Evolutionary conservation across 2,797 vertebrate genomes (phyloP).

Genomic region (Enteromius fasciolatus): DNA sequence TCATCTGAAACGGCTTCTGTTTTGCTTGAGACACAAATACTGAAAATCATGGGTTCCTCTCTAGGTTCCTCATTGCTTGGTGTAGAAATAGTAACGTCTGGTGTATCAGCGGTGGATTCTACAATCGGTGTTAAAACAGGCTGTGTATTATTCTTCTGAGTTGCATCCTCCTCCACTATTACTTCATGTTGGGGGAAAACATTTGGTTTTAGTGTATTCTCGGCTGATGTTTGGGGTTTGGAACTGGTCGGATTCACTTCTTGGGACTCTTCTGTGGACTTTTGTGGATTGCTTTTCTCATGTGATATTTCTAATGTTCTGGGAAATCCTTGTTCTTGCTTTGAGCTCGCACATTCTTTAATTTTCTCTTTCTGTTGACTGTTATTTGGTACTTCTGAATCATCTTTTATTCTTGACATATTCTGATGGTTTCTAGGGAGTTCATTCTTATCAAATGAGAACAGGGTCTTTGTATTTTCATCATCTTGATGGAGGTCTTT

Average conservation of each 20-base stretch:
- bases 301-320: neutral
- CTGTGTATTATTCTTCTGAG: slow-evolving; percentile 19
- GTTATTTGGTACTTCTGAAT: slow-evolving; percentile 8
- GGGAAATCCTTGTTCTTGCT: slow-evolving; percentile 8
- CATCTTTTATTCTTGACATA: neutral
- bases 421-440: neutral
- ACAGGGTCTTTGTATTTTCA: slow-evolving; percentile 11
- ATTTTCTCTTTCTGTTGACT: slow-evolving; percentile 16
- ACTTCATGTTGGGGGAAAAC: neutral
- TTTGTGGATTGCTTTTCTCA: slow-evolving; percentile 8
- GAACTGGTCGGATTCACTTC: neutral
- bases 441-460: slow-evolving; percentile 19
- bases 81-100: slow-evolving; percentile 29
- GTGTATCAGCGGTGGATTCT: slow-evolving; percentile 14
- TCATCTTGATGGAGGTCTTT: slow-evolving; percentile 21
- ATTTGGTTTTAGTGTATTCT: slow-evolving; percentile 5
- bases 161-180: neutral
- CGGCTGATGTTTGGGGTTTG: neutral
- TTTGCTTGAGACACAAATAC: slow-evolving; percentile 50
- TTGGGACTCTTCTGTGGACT: neutral
- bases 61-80: slow-evolving; percentile 40
- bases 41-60: slow-evolving; percentile 45
- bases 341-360: neutral
- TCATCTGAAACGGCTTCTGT: slow-evolving; percentile 50
- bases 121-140: slow-evolving; percentile 19